Evolutionary conservation across 1,140 invertebrate species (phyloP), one percentile per base, ranked within the genome.

Genomic region (Psix sp.): DNA sequence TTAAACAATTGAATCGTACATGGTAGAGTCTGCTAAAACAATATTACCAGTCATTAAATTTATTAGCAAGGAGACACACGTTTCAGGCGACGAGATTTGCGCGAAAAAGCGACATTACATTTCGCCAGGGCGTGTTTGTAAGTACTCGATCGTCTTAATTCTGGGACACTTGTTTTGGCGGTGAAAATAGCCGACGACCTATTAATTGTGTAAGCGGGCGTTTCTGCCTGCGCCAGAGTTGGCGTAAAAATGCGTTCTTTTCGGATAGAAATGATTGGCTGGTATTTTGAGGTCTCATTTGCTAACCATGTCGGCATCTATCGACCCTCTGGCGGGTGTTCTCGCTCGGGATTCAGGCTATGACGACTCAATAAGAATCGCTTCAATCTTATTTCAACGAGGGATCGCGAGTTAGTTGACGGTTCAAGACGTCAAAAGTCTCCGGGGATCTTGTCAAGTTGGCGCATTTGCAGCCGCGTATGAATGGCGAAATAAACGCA

Each of bases 231-330:
- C n/a, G n/a, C n/a, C n/a, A n/a, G n/a, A n/a, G n/a, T n/a, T n/a
- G n/a, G n/a, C n/a, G n/a, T n/a, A n/a, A n/a, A n/a, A n/a, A n/a
- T n/a, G 7, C 29, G 46, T 60, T 60, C 54, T 70, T 70, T 70
- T 70, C 35, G 48, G 42, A 63, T 62, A 56, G 57, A 71, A 56
- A 26, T 43, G 48, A 72, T 60, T 65, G 68, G 20, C 52, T n/a
- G n/a, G 59, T 72, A 72, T 72, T 72, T 38, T 54, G 68, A 65
- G 68, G 59, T 72, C 60, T 72, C 45, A 72, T 72, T 65, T 65
- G 38, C 68, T 51, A 72, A 72, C 68, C 68, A 72, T 72, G 59
- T 72, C 59, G 59, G 43, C 21, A 43, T 33, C 57, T 63, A 72
- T 72, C 59, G 59, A 72, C 51, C 59, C 29, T 45, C 45, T 7